Base-by-base conservation (phyloP, 2,113 vertebrate genomes). In the Austrofundulus limnaeus region DNA sequence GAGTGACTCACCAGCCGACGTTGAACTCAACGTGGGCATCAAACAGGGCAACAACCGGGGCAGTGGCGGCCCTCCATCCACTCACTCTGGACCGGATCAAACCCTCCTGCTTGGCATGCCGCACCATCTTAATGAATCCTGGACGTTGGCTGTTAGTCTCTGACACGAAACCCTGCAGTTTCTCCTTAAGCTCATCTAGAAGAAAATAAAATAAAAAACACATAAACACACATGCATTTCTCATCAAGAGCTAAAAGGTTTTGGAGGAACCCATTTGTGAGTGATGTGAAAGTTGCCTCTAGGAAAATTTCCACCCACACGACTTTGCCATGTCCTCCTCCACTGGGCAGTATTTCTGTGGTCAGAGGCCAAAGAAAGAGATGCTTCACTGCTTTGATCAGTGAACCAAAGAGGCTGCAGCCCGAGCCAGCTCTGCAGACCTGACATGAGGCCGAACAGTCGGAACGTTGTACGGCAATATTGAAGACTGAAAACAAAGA, bases 21-120 rank as follows among this genome's bases (percentile, higher is more conserved):
- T 89, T 97, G 88, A 99, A 99, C 80, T 99, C 97, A 57, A 99
- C 95, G 0, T 99, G 96, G 77, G 97, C 96, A 72, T 99, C 97
- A 24, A 99, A 98, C 53, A 99, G 94, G 0, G 96, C 97, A 17
- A 99, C 96, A 0, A 99, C 94, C 0, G 96, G 96, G 0, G 96
- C 96, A 0, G 94, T 94, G 47, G 96, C 95, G 0, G 80, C 95
- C 61, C 96, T 92, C 96, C 96, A 98, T 38, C 97, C 97, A 1
- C 96, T 98, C 78, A 99, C 96, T 14, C 97, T 90, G 9, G 97
- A 95, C 0, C 96, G 94, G 77, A 98, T 99, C 76, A 99, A 92
- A 45, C 97, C 97, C 78, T 98, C 96, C 80, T 98, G 97, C 70
- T 93, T 95, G 84, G 74, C 70, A 81, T 99, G 97, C 5, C 96